These are phyloP conservation scores for Drosophila melanosoma DNA, from an alignment of 2,888 invertebrate species.

Conservation along the genomic window DNA sequence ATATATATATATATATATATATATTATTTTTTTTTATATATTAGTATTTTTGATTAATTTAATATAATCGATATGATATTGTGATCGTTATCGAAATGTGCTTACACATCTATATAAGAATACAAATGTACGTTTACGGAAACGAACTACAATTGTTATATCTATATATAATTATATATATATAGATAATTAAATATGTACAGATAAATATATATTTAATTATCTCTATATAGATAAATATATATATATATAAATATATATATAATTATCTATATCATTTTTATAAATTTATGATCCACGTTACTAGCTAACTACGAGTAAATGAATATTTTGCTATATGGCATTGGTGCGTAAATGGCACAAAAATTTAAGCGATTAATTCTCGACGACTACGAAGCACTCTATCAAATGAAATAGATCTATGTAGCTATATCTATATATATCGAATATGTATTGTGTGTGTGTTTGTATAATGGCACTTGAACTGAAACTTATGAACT, in stretches of 20 bases:
- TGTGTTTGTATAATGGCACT: slow-evolving; percentile 66
- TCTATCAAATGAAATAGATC: slow-evolving; percentile 27
- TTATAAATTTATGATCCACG: slow-evolving; percentile 23
- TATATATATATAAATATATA: not conserved
- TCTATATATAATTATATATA: not conserved
- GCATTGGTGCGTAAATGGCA: slow-evolving; percentile 77
- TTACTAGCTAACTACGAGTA: slow-evolving; percentile 38
- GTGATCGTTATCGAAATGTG: not conserved
- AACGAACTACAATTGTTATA: not conserved
- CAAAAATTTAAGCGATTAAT: slow-evolving; percentile 54
- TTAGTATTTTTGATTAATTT: not conserved
- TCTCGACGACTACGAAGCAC: slow-evolving; percentile 40
- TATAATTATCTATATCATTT: not conserved
- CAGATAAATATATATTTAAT: not conserved
- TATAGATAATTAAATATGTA: not conserved
- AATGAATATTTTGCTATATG: slow-evolving; percentile 66
- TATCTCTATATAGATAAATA: not conserved
- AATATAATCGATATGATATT: not conserved
- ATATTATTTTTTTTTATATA: not conserved
- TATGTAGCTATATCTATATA: slow-evolving; percentile 12
- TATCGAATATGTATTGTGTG: slow-evolving; percentile 12
- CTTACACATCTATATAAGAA: not conserved
- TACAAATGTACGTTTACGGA: not conserved
- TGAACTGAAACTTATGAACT: slow-evolving; percentile 70
- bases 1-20: too few relatives aligned